Evolutionary conservation across 1,140 invertebrate genomes (phyloP), one percentile per base, ranked within the genome.

Genomic region (Scylla paramamosain): DNA sequence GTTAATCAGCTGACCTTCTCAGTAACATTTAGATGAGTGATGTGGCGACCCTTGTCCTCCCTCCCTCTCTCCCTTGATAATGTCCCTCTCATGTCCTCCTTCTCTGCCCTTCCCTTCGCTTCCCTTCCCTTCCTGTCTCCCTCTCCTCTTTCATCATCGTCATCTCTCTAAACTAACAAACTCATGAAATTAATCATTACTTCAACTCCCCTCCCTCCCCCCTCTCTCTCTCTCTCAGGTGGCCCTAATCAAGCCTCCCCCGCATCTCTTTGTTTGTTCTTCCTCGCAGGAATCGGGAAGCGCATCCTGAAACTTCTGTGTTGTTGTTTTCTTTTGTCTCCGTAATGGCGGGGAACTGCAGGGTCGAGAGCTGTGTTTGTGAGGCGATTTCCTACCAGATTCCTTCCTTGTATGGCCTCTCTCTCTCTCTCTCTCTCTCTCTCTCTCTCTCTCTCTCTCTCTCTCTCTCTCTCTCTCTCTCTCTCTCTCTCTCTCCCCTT

Each of bases 391-490:
- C 39, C 39, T 39, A 39, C 39, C 39, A 2, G 1, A 39, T 39
- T 39, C 39, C 39, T 39, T 1, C 6, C 39, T 39, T 39, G 6
- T 39, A 39, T 39, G 39, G 39, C 39, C 39, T 87, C 86, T 87
- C 86, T 87, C 86, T 87, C 86, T 87, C 86, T 87, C 86, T 87
- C 77, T 82, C 77, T 82, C 77, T 82, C 77, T 82, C 77, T 82
- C 77, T 82, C 77, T 82, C 77, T 82, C 77, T 82, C 77, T 82
- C 77, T 82, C 77, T 82, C 77, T 82, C 77, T 82, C 77, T 82
- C 77, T 82, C 77, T 82, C 77, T 39, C 39, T 39, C 39, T 39
- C 39, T 39, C 39, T 39, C 39, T 39, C 39, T 39, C 39, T 39
- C 39, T 39, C 39, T 39, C 39, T 39, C 39, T 39, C 39, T 39